These are phyloP conservation scores for Physella acuta DNA, from an alignment of 1,140 invertebrate species.

Conservation along the genomic window DNA sequence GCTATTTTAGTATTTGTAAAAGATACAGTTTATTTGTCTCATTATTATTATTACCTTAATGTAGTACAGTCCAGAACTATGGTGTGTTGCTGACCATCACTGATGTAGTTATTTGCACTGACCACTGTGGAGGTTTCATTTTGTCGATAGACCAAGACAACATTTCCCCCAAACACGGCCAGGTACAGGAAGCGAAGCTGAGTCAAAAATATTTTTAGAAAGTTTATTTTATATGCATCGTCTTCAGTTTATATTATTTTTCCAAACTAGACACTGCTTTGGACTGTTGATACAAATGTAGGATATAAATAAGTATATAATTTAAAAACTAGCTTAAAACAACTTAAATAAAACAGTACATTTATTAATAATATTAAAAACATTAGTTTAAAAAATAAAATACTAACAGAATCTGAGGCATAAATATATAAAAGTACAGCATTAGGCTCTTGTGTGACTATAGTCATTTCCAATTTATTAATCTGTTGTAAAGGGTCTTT, in stretches of 20 bases:
- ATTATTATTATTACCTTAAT: no score
- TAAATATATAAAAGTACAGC: not conserved
- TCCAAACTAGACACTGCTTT: no score
- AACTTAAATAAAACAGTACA: not conserved
- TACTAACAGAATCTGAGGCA: not conserved
- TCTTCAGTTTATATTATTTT: not conserved
- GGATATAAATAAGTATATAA: no score
- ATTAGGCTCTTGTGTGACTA: not conserved
- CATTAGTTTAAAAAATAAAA: not conserved
- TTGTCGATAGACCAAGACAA: constrained; percentile 9
- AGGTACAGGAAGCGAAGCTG: constrained; percentile 19
- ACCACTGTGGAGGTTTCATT: constrained; percentile 1
- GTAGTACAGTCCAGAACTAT: constrained; percentile 2
- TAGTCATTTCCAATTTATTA: not conserved
- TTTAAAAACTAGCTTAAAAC: not conserved
- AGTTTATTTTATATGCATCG: not conserved
- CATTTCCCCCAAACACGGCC: constrained; percentile 16
- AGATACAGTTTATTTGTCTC: no score
- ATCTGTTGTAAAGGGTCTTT: constrained; percentile 1
- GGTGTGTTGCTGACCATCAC: constrained; percentile 20
- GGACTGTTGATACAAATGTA: no score
- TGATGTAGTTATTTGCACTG: constrained; percentile 2
- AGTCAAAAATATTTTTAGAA: not conserved
- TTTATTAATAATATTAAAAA: not conserved
- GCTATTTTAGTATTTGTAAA: no score